These are phyloP conservation scores for Lutjanus argentimaculatus DNA, from an alignment of 2,797 vertebrate species.

Conservation along the genomic window DNA sequence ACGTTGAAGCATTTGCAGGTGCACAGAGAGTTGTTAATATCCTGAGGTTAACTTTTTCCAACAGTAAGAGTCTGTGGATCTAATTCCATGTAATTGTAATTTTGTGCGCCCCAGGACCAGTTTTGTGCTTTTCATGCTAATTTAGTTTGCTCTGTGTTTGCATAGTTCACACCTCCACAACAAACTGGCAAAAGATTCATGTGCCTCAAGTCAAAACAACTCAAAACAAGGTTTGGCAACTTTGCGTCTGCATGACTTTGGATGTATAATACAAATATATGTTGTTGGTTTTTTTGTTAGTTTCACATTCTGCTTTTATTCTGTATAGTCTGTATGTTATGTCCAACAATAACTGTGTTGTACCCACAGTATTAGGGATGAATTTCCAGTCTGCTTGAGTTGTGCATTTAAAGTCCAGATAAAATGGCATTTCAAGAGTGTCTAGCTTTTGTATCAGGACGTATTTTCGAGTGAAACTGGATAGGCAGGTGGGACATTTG, in stretches of 20 bases:
- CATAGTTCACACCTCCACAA: conserved; percentile 57
- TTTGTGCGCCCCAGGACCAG: conserved; percentile 37
- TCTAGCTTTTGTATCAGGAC: too few relatives aligned
- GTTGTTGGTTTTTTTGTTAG: background rate
- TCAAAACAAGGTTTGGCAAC: conserved; percentile 39
- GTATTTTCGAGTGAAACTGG: too few relatives aligned
- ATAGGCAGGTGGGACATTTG: too few relatives aligned
- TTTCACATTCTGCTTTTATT: background rate
- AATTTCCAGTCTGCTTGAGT: background rate
- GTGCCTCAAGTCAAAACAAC: conserved; percentile 52
- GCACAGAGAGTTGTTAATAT: conserved; percentile 10
- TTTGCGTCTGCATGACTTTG: conserved; percentile 8
- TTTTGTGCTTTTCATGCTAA: conserved; percentile 65
- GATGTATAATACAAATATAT: background rate
- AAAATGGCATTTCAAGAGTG: too few relatives aligned
- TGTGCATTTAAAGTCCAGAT: background rate
- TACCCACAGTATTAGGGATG: background rate
- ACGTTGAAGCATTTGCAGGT: conserved; percentile 32
- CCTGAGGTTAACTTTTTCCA: conserved; percentile 31
- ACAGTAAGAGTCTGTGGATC: conserved; percentile 31
- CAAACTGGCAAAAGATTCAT: conserved; percentile 52
- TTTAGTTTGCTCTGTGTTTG: conserved; percentile 64
- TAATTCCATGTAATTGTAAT: conserved; percentile 67
- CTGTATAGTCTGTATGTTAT: background rate
- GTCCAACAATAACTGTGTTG: background rate